Base-by-base conservation (phyloP, 2,888 invertebrate genomes). In the Andrena marginata region DNA sequence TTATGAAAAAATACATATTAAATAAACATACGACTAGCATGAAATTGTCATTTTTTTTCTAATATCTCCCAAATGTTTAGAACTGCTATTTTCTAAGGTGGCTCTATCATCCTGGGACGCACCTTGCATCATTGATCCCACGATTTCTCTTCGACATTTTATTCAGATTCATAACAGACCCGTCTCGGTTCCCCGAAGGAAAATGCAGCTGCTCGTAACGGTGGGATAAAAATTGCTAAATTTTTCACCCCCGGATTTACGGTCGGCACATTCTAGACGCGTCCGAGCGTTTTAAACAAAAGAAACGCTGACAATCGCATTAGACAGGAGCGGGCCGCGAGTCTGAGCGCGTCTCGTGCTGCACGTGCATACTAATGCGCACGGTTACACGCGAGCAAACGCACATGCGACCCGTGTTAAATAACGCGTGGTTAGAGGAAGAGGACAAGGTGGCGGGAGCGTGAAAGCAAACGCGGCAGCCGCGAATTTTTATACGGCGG, bases 401-500 rank as follows among this genome's bases (percentile, higher is more conserved):
- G 76, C 76, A 68, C 73, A 78, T 84, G 59, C 73, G 51, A 70
- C 65, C 71, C 33, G 60, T 26, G 81, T 81, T 84, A 81, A 86
- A 81, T 75, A 78, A 77, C 74, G 31, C 59, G 48, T n/a, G 26
- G 20, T 5, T 10, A 13, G 42, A 67, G n/a, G 26, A 23, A 20
- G 13, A 20, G 64, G 20, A 26, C 63, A 62, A 33, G 64, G 31
- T 69, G 26, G 33, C 6, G 68, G 26, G 64, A 49, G 63, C 56
- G 59, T 29, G 59, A 73, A 74, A 79, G 67, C 54, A n/a, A 65
- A 42, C 33, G 64, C 48, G 77, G 75, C 71, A 64, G 75, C 72
- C 64, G 79, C 64, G 80, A 85, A 82, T 87, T 85, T 89, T 89
- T 88, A 86, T 85, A 86, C 85, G 83, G 35, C 59, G 77, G 80